Percentiles rank a stretch among this genome's conserved stretches.
phyloP scores from a whole-genome alignment of 2,113 vertebrate species.

The Sinocyclocheilus anshuiensis region DNA sequence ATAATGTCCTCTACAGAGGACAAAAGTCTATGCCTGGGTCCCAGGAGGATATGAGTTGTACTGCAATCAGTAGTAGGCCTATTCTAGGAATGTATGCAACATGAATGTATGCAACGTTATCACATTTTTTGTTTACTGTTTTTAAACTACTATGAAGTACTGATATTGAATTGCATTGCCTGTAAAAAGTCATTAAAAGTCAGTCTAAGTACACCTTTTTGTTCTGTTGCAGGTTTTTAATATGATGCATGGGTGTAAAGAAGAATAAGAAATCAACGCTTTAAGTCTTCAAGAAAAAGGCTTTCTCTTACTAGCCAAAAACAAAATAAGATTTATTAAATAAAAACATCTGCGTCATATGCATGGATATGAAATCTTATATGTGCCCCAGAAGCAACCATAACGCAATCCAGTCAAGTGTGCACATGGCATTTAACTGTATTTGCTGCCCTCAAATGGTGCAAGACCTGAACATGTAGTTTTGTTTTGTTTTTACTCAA shows the following conservation, averaged over 20 bases:
- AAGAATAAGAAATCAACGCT: too few relatives aligned
- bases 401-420: neutral
- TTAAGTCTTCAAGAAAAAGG: too few relatives aligned
- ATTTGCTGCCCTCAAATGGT: slow-evolving; percentile 46
- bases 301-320: too few relatives aligned
- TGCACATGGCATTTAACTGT: neutral
- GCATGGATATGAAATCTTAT: neutral
- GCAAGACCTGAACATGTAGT: neutral
- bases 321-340: too few relatives aligned
- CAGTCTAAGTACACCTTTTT: neutral
- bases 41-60: neutral
- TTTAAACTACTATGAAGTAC: neutral
- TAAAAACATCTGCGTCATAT: too few relatives aligned
- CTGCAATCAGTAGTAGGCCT: neutral
- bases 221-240: neutral
- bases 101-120: neutral
- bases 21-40: too few relatives aligned
- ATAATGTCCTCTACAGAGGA: too few relatives aligned
- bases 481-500: neutral
- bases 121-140: neutral
- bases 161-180: neutral
- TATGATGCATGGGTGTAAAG: too few relatives aligned
- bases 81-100: neutral
- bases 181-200: neutral
- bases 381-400: neutral